Base-by-base conservation (phyloP, 1,140 invertebrate genomes). In the Streblospio benedicti region DNA sequence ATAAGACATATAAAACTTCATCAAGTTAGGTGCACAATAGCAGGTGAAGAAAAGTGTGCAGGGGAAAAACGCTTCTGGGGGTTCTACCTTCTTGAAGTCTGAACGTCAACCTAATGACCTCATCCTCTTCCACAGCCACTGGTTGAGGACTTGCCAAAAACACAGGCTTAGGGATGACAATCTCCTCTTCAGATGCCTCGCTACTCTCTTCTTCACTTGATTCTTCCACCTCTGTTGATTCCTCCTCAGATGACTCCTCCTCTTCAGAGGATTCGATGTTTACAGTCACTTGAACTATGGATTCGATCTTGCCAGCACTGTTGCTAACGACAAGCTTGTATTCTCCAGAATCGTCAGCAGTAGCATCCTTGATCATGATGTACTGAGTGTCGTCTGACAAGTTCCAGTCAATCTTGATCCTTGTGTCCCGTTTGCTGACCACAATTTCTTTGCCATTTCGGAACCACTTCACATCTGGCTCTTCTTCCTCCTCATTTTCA, bases 281-380 rank as follows among this genome's bases (percentile, higher is more conserved):
- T n/a, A 49, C 59, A 4, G 32, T 20, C 1, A 64, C 43, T 28
- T 43, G 61, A 20, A 61, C 43, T n/a, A 49, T 43, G 16, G 25
- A 30, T 35, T 56, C 49, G 43, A 62, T 58, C 18, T 53, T 61
- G 2, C 72, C 71, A 52, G 60, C 54, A 5, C 57, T 60, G 59
- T 72, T 73, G 28, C 44, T 64, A 57, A 69, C 72, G 2, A 61
- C 63, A 56, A 71, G 68, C 12, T 59, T 62, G 60, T 74, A 75
- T 6, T 65, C 65, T 14, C 73, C 73, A 23, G 62, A 54, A 64
- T 75, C 69, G 14, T 33, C 28, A 18, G 18, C 41, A 18, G 28
- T 20, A 12, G 68, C 60, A 12, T 67, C 59, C 14, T 31, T 49
- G 14, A 75, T 69, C 43, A 9, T 23, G 23, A 52, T 12, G n/a